Evolutionary conservation across 2,888 invertebrate species (phyloP), one percentile per base, ranked within the genome.

Genomic region (Synergus umbraculus): DNA sequence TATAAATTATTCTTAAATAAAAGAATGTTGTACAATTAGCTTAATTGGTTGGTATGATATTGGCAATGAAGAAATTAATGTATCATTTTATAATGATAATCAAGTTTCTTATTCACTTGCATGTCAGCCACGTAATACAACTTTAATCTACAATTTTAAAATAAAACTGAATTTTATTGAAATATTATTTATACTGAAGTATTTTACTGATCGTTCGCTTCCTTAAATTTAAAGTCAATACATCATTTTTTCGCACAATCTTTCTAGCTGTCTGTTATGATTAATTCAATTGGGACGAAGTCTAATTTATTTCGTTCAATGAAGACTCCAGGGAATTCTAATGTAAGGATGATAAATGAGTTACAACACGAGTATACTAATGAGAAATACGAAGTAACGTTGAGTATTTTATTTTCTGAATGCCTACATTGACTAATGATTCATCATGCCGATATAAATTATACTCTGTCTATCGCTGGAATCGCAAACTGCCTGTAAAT

Each of bases 261-360:
- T 69, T 22, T 15, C n/a, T 49, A 49, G 69, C 54, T n/a, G 49
- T 54, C 49, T 73, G 29, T 54, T 73, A 73, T 73, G 49, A 54
- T 73, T 73, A 73, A 73, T 73, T 73, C 37, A 73, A 73, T 73
- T 73, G 49, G 37, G 29, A 37, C 29, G 37, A 73, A 37, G 37
- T 73, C 73, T 73, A 73, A 73, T 73, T 73, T 73, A 49, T 54
- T 73, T 54, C n/a, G 15, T 54, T 73, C 41, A 73, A 54, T 73
- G n/a, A 54, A 73, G 37, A 49, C 73, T 73, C 37, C 73, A 73
- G 49, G 73, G 73, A 37, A 73, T 54, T 54, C 37, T 54, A 44
- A 44, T 46, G 44, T 44, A 44, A 69, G 46, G 54, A 73, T 60
- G 73, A 73, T 73, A 73, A 73, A 73, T 73, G 54, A 73, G 73